Evolutionary conservation across 1,140 invertebrate genomes (phyloP).

Genomic region (Danaus plexippus): DNA sequence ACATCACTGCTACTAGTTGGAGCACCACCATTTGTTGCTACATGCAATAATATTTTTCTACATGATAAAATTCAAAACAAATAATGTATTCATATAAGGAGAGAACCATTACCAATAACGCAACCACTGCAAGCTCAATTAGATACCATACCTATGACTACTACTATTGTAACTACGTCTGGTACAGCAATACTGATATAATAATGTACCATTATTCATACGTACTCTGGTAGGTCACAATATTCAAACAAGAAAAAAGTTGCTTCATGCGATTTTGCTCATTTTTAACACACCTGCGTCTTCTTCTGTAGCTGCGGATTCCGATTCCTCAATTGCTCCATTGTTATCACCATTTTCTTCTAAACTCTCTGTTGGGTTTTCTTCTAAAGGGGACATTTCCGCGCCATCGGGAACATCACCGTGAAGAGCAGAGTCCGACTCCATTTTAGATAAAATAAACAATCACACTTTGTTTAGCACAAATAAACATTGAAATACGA

Average conservation of each 20-base stretch:
- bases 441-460: constrained; percentile 45
- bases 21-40: constrained; percentile 54
- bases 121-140: too few species aligned
- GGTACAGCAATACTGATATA: too few species aligned
- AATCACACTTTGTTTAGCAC: constrained; percentile 20
- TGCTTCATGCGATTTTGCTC: neutral
- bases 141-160: too few species aligned
- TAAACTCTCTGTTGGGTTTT: constrained; percentile 51
- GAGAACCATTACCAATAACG: too few species aligned
- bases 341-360: constrained; percentile 57
- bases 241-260: too few species aligned
- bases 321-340: constrained; percentile 44
- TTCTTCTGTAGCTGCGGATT: constrained; percentile 38
- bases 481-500: constrained; percentile 56
- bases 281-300: constrained; percentile 39
- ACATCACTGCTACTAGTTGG: constrained; percentile 63
- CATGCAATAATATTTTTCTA: constrained; percentile 23
- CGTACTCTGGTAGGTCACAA: too few species aligned
- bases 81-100: too few species aligned
- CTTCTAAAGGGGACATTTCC: constrained; percentile 60
- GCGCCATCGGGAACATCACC: constrained; percentile 64
- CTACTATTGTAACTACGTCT: too few species aligned
- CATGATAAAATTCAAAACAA: neutral
- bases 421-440: constrained; percentile 57
- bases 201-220: too few species aligned